Evolutionary conservation across 2,797 vertebrate species (phyloP).

Genomic region (Heterohyrax brucei): DNA sequence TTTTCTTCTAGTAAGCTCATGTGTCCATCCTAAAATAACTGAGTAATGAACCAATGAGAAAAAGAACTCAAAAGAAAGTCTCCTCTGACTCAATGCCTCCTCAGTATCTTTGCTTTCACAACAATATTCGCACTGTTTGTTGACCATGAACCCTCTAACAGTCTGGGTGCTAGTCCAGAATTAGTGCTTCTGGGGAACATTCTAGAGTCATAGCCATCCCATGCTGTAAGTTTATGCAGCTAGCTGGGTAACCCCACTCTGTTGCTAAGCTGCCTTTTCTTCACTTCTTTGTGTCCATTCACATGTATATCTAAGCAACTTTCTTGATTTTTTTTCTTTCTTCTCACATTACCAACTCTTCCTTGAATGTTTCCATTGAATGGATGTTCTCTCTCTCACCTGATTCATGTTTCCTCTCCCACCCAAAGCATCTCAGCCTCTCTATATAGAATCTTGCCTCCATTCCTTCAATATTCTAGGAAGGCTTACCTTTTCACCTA

Average conservation of each 20-base stretch:
- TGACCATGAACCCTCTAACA: neutral
- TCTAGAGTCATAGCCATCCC: neutral
- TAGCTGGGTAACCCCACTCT: neutral
- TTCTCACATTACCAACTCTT: neutral
- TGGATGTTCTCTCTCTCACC: neutral
- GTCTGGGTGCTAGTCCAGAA: neutral
- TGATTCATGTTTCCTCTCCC: neutral
- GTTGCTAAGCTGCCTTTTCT: neutral
- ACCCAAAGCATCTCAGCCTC: neutral
- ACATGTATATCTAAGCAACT: neutral
- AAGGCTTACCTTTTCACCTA: neutral
- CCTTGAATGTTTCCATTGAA: neutral
- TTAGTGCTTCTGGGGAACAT: neutral
- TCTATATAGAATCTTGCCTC: neutral
- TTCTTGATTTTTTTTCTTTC: slow-evolving; percentile 3
- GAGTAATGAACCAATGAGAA: neutral
- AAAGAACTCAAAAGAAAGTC: neutral
- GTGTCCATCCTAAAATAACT: neutral
- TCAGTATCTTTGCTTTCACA: neutral
- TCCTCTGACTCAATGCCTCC: neutral
- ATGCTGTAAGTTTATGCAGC: neutral
- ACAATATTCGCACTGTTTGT: accelerated
- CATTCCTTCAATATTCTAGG: neutral
- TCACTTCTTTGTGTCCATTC: neutral
- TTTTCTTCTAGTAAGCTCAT: neutral